phyloP scores from a whole-genome alignment of 1,140 invertebrate genomes.

The Hycleus phaleratus region DNA sequence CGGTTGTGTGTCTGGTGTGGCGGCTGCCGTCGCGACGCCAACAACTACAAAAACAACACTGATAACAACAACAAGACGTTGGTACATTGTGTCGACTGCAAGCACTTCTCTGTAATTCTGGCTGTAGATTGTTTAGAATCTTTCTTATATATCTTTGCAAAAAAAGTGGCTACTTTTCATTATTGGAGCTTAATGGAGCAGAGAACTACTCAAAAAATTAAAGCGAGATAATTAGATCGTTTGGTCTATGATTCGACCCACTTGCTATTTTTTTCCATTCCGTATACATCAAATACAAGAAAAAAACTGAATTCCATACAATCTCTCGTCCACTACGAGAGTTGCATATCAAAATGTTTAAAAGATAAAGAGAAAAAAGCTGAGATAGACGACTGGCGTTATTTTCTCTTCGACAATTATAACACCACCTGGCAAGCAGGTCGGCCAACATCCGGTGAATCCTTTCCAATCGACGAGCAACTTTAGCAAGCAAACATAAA shows the following conservation, averaged over 20 bases:
- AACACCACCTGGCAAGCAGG: neutral
- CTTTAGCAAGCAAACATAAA: neutral
- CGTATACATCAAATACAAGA: too few species aligned
- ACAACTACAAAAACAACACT: conserved; percentile 17
- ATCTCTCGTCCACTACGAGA: conserved; percentile 9
- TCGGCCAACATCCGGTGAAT: conserved; percentile 3
- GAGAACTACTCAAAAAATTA: conserved; percentile 29
- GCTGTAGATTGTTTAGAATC: conserved; percentile 3
- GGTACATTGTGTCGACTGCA: conserved; percentile 27
- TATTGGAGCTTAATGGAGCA: conserved; percentile 36
- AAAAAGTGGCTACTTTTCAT: conserved; percentile 19
- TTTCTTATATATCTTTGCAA: conserved; percentile 14
- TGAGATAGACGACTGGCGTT: too few species aligned
- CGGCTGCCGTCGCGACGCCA: conserved; percentile 19
- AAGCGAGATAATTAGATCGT: conserved; percentile 31
- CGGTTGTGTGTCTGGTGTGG: neutral
- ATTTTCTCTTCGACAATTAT: conserved; percentile 10
- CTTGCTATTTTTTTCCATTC: neutral
- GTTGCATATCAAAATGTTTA: neutral
- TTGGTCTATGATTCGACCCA: conserved; percentile 21
- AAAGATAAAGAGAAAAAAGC: too few species aligned
- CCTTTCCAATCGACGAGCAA: conserved; percentile 4
- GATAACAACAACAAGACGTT: conserved; percentile 16
- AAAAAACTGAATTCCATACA: conserved; percentile 3
- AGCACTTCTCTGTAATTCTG: conserved; percentile 24